Base-by-base conservation (phyloP, 1,140 invertebrate species). In the Cydia amplana region DNA sequence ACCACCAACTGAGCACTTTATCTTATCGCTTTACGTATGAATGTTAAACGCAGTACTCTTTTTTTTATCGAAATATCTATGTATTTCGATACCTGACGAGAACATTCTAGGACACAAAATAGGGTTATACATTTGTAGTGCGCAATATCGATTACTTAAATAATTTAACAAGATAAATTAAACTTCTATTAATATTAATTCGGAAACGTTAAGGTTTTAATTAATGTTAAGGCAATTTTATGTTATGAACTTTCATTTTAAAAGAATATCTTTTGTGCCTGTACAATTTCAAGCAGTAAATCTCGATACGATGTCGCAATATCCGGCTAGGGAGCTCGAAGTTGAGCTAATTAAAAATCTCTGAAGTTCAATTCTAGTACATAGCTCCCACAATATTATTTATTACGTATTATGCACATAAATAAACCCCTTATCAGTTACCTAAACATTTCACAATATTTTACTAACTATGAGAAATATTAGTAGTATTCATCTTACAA, bases 321-420 rank as follows among this genome's bases (percentile, higher is more conserved):
- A 36, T 70, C 25, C 65, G 65, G 5, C n/a, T 36, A 70, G 4
- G 16, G 18, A 36, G 28, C 65, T n/a, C 32, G 32, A 70, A 40
- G 65, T 16, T 16, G 28, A 36, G n/a, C 14, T 70, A 70, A 70
- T 70, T 20, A 32, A 36, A 70, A 70, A 40, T 70, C 65, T 36
- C 28, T 40, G 9, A 14, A 70, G 65, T 36, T 40, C 64, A 65
- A 10, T 65, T 0, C 12, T 65, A 65, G 28, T 28, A n/a, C n/a
- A n/a, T n/a, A 28, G 28, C 28, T 1, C 28, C 28, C 28, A 16
- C 7, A 16, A 49, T 49, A 49, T 49, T 49, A 14, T 49, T 49
- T 49, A 14, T 49, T 49, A 49, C 10, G 1, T 49, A 14, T 0
- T 4, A 49, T 3, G 16, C 12, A 2, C 14, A 16, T 49, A 14